Evolutionary conservation across 2,888 invertebrate genomes (phyloP), one percentile per base, ranked within the genome.

Genomic region (Eucera pruinosa): DNA sequence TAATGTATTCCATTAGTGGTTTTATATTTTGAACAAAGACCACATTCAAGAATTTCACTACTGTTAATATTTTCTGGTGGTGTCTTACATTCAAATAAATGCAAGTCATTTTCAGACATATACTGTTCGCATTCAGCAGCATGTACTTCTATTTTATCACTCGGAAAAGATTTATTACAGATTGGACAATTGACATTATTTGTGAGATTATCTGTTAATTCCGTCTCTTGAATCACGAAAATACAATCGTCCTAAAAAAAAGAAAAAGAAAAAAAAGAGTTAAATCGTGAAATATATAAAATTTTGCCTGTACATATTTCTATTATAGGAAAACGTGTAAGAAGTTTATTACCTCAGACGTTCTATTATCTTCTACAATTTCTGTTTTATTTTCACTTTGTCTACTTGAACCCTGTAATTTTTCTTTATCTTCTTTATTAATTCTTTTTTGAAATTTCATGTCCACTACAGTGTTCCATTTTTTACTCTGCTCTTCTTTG

Each of bases 81-180:
- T 36, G 1, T 27, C 47, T 47, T 62, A 57, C 13, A 57, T 43
- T 15, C 54, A 11, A 64, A 13, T 36, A 41, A 20, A 50, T 67
- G 15, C 7, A 23, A 20, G n/a, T 66, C 67, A 54, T 33, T 25
- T 9, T 57, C 57, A 39, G 50, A 66, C 27, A 81, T 80, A 54
- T 79, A 91, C 64, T 85, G 87, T 15, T 86, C 80, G 36, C 91
- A 91, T 39, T 66, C 75, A 2, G 87, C 87, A 18, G 91, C 91
- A 69, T 91, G 91, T 33, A 50, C 58, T 60, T 87, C 84, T 68
- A 91, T 89, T 39, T 86, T 69, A 13, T 81, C 71, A 39, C 11
- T 48, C 25, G 86, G 67, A 39, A 89, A 91, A 9, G 30, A 52
- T 52, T 84, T 82, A 52, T 81, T 84, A 67, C 91, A 91, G 52